phyloP scores from a whole-genome alignment of 2,888 invertebrate species.

The Cyaniris semiargus region DNA sequence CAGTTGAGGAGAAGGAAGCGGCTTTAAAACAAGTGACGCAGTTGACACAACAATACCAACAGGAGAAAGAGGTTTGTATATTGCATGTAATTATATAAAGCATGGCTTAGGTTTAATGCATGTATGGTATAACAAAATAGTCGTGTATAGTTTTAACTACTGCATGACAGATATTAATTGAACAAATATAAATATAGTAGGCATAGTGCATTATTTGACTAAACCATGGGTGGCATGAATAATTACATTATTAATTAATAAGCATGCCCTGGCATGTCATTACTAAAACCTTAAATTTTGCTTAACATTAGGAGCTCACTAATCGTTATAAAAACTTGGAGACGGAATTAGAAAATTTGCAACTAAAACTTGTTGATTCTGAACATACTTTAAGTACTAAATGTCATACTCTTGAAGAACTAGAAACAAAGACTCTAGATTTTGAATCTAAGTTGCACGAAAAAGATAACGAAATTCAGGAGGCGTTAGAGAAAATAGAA shows the following conservation, averaged over 20 bases:
- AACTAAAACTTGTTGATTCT: slow-evolving; percentile 52
- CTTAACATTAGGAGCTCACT: slow-evolving; percentile 57
- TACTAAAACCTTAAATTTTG: neutral
- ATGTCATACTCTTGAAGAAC: slow-evolving; percentile 51
- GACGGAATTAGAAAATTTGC: slow-evolving; percentile 54
- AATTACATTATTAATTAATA: neutral
- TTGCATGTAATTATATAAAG: neutral
- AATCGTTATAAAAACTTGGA: slow-evolving; percentile 54
- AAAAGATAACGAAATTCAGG: slow-evolving; percentile 57
- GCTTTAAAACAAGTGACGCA: slow-evolving; percentile 61
- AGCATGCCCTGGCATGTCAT: neutral
- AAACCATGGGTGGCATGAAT: neutral
- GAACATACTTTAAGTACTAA: slow-evolving; percentile 47
- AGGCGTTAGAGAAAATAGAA: slow-evolving; percentile 50
- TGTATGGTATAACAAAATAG: neutral
- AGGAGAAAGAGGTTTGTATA: slow-evolving; percentile 70
- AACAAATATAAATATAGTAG: neutral
- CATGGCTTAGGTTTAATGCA: neutral
- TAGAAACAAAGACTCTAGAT: slow-evolving; percentile 50
- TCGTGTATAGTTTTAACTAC: neutral
- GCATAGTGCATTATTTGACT: neutral
- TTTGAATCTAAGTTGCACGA: slow-evolving; percentile 50
- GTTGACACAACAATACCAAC: slow-evolving; percentile 57
- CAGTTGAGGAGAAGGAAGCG: slow-evolving; percentile 62
- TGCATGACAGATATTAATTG: neutral